These are phyloP conservation scores for Narcine bancroftii DNA, from an alignment of 2,113 vertebrate species.

Conservation along the genomic window DNA sequence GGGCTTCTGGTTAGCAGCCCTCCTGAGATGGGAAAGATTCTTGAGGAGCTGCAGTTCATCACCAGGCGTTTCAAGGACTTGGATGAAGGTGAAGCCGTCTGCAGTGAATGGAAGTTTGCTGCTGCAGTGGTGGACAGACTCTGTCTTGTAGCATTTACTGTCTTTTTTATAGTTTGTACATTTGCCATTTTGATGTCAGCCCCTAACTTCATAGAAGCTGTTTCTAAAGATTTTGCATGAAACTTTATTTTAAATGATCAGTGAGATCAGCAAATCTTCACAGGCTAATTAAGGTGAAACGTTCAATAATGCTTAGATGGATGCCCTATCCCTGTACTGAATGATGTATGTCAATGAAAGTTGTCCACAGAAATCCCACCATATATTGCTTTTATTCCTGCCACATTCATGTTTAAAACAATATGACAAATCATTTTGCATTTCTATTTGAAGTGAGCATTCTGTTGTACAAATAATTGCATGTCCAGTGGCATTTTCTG, in stretches of 20 bases:
- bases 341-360: neutral
- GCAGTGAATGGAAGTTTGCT: conserved; percentile 83
- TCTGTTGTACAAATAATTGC: neutral
- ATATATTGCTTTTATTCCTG: neutral
- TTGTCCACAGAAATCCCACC: neutral
- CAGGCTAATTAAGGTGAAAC: neutral
- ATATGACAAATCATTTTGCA: neutral
- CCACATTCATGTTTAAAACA: neutral
- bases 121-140: conserved; percentile 79
- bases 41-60: conserved; percentile 78
- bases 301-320: neutral
- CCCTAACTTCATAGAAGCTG: conserved; percentile 80
- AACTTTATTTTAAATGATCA: neutral
- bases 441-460: neutral
- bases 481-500: neutral
- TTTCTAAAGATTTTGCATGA: conserved; percentile 82
- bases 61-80: conserved; percentile 69
- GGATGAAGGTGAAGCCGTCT: conserved; percentile 70
- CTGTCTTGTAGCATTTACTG: conserved; percentile 77
- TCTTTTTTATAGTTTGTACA: conserved; percentile 82
- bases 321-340: conserved; percentile 3
- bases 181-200: conserved; percentile 83
- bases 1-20: conserved; percentile 54
- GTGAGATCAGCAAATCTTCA: neutral
- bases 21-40: conserved; percentile 62